Conservation (phyloP, 2,113 vertebrate species). For the Sylvietta virens region DNA sequence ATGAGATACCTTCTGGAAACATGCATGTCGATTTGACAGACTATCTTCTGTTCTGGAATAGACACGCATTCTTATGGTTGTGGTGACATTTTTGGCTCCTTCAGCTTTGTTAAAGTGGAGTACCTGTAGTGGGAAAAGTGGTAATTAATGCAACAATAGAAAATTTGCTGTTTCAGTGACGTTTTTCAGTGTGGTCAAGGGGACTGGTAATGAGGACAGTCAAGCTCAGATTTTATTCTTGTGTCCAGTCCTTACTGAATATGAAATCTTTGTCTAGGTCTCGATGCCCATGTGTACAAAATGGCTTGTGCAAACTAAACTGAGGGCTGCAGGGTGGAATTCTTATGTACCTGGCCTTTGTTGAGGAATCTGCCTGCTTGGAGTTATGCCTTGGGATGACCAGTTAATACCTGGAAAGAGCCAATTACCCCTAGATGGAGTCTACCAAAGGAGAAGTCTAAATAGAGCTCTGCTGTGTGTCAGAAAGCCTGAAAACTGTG, state of each 20-base stretch:
- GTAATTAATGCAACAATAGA: neutral
- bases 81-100: neutral
- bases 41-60: neutral
- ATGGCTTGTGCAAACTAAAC: neutral
- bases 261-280: neutral
- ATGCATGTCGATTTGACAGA: neutral
- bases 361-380: neutral
- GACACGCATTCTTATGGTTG: constrained; percentile 34
- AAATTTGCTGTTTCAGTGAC: neutral
- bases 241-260: neutral
- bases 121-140: constrained; percentile 1
- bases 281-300: neutral
- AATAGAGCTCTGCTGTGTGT: neutral
- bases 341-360: neutral
- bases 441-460: neutral
- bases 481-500: neutral
- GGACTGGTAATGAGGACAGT: neutral
- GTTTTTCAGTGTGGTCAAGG: neutral
- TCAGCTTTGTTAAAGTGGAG: constrained; percentile 42
- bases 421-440: neutral
- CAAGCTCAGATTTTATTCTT: neutral
- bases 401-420: neutral
- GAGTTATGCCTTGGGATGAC: neutral
- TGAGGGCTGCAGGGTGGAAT: neutral
- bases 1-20: constrained; percentile 43